Evolutionary conservation across 2,113 vertebrate genomes (phyloP).

Genomic region (Mionectes macconnelli): DNA sequence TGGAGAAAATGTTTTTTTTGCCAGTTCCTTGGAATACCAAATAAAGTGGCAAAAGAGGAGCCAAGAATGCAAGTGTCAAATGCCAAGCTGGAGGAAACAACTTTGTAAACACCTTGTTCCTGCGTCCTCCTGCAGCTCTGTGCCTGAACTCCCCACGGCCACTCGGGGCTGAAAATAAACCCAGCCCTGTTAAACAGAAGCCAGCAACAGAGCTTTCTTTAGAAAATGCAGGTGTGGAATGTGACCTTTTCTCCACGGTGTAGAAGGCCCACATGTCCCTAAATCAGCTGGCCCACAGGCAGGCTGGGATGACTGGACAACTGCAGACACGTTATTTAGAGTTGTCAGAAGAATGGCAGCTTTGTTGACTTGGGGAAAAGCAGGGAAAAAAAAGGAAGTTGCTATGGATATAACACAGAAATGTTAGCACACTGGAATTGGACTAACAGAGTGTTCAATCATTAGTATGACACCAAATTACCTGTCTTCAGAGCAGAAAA

Average conservation of each 20-base stretch:
- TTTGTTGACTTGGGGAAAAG: rapidly evolving
- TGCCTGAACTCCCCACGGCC: not conserved
- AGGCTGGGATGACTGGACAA: not conserved
- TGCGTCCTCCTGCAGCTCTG: not conserved
- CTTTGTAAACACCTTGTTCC: slow-evolving; percentile 39
- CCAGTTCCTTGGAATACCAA: not conserved
- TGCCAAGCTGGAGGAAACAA: not conserved
- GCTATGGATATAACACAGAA: not conserved
- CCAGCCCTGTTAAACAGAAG: not conserved
- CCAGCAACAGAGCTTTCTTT: slow-evolving; percentile 37
- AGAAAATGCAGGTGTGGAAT: slow-evolving; percentile 48
- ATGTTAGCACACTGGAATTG: rapidly evolving
- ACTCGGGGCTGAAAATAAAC: slow-evolving; percentile 32
- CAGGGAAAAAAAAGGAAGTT: not conserved
- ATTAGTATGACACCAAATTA: not conserved
- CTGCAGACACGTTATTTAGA: not conserved
- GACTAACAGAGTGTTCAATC: not conserved
- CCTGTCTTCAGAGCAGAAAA: not conserved
- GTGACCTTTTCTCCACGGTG: not conserved
- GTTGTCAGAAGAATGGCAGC: not conserved
- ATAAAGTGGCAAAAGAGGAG: not conserved
- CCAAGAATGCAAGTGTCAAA: not conserved
- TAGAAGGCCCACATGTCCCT: not conserved
- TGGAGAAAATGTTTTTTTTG: not conserved
- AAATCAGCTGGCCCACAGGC: not conserved